Evolutionary conservation across 1,140 invertebrate genomes (phyloP).

Genomic region (Brachionus calyciflorus): DNA sequence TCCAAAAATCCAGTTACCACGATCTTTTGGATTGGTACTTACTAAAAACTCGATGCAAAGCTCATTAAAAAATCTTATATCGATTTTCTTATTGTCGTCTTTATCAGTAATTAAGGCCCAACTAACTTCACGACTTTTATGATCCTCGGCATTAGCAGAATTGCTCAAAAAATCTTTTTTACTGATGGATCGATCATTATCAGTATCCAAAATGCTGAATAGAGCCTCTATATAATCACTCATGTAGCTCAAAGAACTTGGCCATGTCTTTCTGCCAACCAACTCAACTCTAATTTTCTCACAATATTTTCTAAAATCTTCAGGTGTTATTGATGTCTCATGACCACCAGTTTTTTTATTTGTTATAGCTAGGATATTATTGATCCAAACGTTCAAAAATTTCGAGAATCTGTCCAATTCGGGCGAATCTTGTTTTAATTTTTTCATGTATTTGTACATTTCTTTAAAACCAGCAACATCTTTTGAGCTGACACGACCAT

Average conservation of each 20-base stretch:
- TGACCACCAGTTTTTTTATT: slow-evolving; percentile 6
- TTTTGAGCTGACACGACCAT: slow-evolving; percentile 3
- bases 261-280: slow-evolving; percentile 19
- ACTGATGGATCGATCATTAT: slow-evolving; percentile 13
- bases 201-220: slow-evolving; percentile 32
- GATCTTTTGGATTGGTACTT: slow-evolving; percentile 42
- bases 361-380: slow-evolving; percentile 6
- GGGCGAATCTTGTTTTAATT: slow-evolving; percentile 36
- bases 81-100: slow-evolving; percentile 29
- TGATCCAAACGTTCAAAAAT: slow-evolving; percentile 39
- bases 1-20: slow-evolving; percentile 44
- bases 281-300: slow-evolving; percentile 31
- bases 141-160: slow-evolving; percentile 23
- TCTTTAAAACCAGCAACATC: slow-evolving; percentile 25
- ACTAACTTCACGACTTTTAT: slow-evolving; percentile 24
- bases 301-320: slow-evolving; percentile 43
- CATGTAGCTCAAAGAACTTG: slow-evolving; percentile 32
- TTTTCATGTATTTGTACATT: slow-evolving; percentile 40
- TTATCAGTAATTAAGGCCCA: slow-evolving; percentile 39
- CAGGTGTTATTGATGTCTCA: slow-evolving; percentile 9
- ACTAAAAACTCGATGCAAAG: slow-evolving; percentile 39
- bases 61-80: slow-evolving; percentile 16
- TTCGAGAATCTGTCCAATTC: slow-evolving; percentile 34
- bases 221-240: slow-evolving; percentile 36
- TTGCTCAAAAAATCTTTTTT: slow-evolving; percentile 35